Base-by-base conservation (phyloP, 2,113 vertebrate genomes). In the Bostrychus sinensis region DNA sequence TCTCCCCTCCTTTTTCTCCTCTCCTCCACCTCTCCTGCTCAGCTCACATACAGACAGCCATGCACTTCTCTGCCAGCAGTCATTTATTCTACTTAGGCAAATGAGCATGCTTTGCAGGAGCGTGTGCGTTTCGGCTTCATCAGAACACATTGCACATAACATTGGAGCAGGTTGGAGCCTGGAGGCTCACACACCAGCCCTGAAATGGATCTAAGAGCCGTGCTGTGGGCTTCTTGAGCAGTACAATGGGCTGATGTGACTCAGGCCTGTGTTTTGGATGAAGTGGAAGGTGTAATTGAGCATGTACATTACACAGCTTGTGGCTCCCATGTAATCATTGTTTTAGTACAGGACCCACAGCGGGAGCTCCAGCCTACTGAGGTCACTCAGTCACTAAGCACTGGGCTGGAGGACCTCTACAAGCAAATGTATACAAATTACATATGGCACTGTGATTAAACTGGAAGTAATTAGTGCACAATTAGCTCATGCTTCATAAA, bases 51-150 rank as follows among this genome's bases (percentile, higher is more conserved):
- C 66, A 82, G 84, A 81, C 74, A 71, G 75, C 50, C 78, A 4
- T 75, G 78, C 81, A 80, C 83, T 78, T 79, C 80, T 74, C 74
- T 81, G 83, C 81, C 84, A 86, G 76, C 66, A 78, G 68, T 84
- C 83, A 87, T 89, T 88, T 86, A 87, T 87, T 86, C 85, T 86
- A 84, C 83, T 84, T 86, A 88, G 76, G 90, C 85, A 88, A 90
- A 89, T 86, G 78, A 88, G 83, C 72, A 80, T 88, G 77, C 79
- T 78, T 84, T 82, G 77, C 73, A 83, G 75, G 53, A 60, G 74
- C 72, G 66, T 81, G 81, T 86, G 62, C 67, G 62, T 82, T 82
- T 84, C 83, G 84, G 77, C 84, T 84, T 87, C 81, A 89, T 87
- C 85, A 88, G 84, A 85, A 83, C 83, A 82, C 86, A 83, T 66